Conservation (phyloP, 2,888 invertebrate species). For the Unio pictorum region DNA sequence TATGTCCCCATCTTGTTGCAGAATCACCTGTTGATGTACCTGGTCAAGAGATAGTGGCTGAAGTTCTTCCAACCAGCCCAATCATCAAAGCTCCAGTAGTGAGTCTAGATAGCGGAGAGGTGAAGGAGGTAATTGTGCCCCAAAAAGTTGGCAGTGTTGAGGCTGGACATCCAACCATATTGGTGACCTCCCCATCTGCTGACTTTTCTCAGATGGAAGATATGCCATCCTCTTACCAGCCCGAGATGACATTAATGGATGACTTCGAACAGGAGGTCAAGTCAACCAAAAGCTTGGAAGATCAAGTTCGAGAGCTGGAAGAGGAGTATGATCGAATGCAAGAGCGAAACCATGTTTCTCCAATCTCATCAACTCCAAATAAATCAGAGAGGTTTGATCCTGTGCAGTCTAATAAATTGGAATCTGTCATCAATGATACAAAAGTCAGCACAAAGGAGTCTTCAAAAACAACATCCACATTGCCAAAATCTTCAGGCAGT, state of each 20-base stretch:
- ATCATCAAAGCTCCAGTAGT: conserved; percentile 43
- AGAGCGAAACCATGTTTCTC: conserved; percentile 40
- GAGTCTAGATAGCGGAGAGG: conserved; percentile 18
- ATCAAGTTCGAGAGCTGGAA: conserved; percentile 59
- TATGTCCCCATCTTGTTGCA: conserved; percentile 20
- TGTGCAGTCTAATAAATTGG: conserved; percentile 16
- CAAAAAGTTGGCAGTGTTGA: conserved; percentile 11
- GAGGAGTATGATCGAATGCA: conserved; percentile 46
- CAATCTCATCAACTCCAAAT: conserved; percentile 1
- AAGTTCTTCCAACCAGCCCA: conserved; percentile 34
- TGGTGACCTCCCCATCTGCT: conserved; percentile 39
- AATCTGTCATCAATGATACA: conserved; percentile 11
- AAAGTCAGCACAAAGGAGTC: conserved; percentile 5
- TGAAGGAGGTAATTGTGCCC: conserved; percentile 32
- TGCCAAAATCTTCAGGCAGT: conserved; percentile 12
- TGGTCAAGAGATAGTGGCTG: conserved; percentile 10
- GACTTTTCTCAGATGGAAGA: conserved; percentile 17
- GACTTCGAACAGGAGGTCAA: conserved; percentile 45
- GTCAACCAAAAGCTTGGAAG: conserved; percentile 50
- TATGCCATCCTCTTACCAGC: conserved; percentile 41
- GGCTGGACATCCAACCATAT: conserved; percentile 39
- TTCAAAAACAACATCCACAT: conserved; percentile 3
- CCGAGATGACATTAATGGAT: conserved; percentile 37
- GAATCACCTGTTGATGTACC: conserved; percentile 50
- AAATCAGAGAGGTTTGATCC: conserved; percentile 16